Percentiles rank a stretch among this genome's conserved stretches.
These are phyloP conservation scores for Tetheella fluctuosa DNA, from an alignment of 2,888 invertebrate genomes.

Conservation along the genomic window DNA sequence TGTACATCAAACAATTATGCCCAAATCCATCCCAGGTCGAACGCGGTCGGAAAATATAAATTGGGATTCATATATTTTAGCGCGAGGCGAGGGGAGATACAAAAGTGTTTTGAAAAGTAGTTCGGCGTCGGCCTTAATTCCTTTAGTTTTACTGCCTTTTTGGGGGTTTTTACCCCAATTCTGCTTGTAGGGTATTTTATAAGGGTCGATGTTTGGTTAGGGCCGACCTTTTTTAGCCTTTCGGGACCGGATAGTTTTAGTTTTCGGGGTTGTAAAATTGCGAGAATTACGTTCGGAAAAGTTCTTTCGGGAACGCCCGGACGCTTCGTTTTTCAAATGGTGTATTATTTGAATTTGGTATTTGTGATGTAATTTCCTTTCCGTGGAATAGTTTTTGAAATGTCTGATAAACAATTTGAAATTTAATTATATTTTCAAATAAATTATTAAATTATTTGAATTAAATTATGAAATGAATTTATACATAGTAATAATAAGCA, in stretches of 20 bases:
- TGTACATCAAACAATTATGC: background rate
- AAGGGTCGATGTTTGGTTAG: conserved; percentile 83
- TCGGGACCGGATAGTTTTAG: conserved; percentile 73
- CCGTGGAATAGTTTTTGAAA: background rate
- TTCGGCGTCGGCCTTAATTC: conserved; percentile 76
- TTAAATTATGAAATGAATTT: too few species aligned
- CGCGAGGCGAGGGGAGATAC: conserved; percentile 53
- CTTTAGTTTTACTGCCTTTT: conserved; percentile 84
- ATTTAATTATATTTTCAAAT: too few species aligned
- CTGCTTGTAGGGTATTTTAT: conserved; percentile 67
- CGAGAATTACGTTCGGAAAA: conserved; percentile 65
- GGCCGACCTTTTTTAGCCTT: conserved; percentile 80
- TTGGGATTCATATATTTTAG: conserved; percentile 82
- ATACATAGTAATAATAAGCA: too few species aligned
- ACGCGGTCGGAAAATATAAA: conserved; percentile 77
- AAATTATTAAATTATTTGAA: too few species aligned
- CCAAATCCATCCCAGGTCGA: conserved; percentile 47
- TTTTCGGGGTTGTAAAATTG: conserved; percentile 66
- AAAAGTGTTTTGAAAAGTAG: conserved; percentile 83
- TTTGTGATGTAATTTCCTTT: conserved; percentile 22
- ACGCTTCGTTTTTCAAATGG: conserved; percentile 52
- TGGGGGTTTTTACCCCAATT: conserved; percentile 75
- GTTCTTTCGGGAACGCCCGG: conserved; percentile 49
- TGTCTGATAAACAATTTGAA: too few species aligned
- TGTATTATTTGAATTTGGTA: conserved; percentile 40